Evolutionary conservation across 1,140 invertebrate genomes (phyloP).

Genomic region (Samia ricini): DNA sequence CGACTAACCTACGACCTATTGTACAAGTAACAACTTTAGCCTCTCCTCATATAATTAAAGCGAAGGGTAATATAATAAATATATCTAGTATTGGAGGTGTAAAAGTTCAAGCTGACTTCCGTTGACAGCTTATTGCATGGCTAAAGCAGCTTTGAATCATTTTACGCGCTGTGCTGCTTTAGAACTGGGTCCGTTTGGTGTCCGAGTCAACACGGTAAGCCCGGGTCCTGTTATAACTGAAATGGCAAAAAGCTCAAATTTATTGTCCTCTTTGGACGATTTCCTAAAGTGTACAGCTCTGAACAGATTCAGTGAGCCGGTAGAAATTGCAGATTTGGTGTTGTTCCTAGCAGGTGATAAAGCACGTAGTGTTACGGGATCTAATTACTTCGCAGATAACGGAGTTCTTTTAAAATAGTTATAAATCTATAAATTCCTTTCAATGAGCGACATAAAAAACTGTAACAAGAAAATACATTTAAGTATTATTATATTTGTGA

Average conservation of each 20-base stretch:
- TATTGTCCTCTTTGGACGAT: neutral
- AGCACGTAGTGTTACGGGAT: neutral
- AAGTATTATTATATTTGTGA: too few species aligned
- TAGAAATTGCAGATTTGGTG: neutral
- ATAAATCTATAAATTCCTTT: too few species aligned
- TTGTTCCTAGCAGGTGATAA: slow-evolving; percentile 6
- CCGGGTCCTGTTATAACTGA: slow-evolving; percentile 87
- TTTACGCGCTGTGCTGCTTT: slow-evolving; percentile 87
- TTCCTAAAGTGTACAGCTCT: neutral
- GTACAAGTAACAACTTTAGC: slow-evolving; percentile 15
- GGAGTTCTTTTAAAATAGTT: neutral
- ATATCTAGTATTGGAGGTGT: slow-evolving; percentile 1
- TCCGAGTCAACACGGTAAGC: slow-evolving; percentile 90
- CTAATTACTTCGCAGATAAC: neutral
- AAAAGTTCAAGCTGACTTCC: neutral
- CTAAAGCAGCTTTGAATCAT: neutral
- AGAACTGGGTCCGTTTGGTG: slow-evolving; percentile 85
- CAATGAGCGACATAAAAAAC: too few species aligned
- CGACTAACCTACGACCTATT: slow-evolving; percentile 61
- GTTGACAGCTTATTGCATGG: slow-evolving; percentile 64
- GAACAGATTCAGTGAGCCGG: neutral
- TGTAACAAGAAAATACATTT: too few species aligned
- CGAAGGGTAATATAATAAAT: slow-evolving; percentile 9
- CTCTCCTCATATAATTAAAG: slow-evolving; percentile 4
- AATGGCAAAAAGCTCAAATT: slow-evolving; percentile 43